Evolutionary conservation across 2,888 invertebrate genomes (phyloP), one percentile per base, ranked within the genome.

Genomic region (Escarpia spicata): DNA sequence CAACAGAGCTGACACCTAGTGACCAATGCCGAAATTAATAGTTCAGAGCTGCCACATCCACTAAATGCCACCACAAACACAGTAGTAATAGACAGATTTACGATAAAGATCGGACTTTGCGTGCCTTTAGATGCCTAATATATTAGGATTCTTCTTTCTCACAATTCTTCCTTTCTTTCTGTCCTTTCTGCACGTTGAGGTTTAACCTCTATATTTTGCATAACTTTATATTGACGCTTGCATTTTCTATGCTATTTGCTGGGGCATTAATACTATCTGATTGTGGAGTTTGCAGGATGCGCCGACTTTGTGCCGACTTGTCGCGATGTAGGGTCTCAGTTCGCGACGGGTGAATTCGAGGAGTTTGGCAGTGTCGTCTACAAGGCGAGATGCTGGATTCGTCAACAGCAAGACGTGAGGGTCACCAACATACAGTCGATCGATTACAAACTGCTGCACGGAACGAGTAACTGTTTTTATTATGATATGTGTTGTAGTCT

Each of bases 271-370:
- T 75, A 26, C 75, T 26, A 75, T 75, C n/a, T 75, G 75, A 75
- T 75, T n/a, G 75, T 75, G 75, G 75, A 75, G 75, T 75, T 75
- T 75, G 26, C 92, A 94, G 94, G 94, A 26, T 94, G 94, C 91
- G 94, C 94, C n/a, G 94, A 94, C 91, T 94, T 94, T 91, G 94
- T 94, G n/a, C 94, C 94, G 43, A 92, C 93, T n/a, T 94, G 94
- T 92, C 45, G 94, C 3, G 94, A 94, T 92, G 93, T 92, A 2
- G 94, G 94, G 19, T 94, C 94, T 12, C 94, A 94, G 93, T 93
- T 94, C 90, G 93, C 93, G 0, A 94, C 94, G 9, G 92, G 93
- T 4, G 89, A 92, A 31, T 94, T 94, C 92, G 94, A 94, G 91
- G 60, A 92, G 10, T 94, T 94, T 75, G 93, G 93, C n/a, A 93